phyloP scores from a whole-genome alignment of 2,797 vertebrate genomes.

The Otolemur crassicaudatus region DNA sequence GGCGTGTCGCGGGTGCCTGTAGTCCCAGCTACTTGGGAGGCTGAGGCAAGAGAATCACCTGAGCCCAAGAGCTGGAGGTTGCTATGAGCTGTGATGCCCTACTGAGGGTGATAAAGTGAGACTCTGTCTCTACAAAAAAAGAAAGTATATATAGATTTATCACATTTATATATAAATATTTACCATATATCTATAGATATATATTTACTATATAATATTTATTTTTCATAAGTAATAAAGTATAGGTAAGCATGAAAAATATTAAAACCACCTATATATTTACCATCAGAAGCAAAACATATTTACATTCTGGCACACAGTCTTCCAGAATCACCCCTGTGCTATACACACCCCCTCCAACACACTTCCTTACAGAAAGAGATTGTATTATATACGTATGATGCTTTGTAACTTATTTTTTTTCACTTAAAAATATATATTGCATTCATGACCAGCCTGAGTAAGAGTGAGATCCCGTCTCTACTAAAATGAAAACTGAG shows the following conservation, averaged over 20 bases:
- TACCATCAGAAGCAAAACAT: not conserved
- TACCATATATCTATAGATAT: no score
- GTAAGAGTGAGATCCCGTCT: no score
- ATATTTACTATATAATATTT: not conserved
- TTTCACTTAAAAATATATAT: not conserved
- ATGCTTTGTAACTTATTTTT: slow-evolving; percentile 17
- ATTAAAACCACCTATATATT: not conserved
- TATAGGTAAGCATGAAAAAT: not conserved
- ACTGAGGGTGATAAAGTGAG: no score
- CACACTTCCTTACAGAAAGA: slow-evolving; percentile 26
- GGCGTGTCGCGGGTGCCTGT: no score
- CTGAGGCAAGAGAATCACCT: no score
- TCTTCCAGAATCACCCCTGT: not conserved
- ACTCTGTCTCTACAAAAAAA: no score
- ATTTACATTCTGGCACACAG: not conserved
- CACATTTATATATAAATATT: not conserved
- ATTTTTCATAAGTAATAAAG: slow-evolving; percentile 13
- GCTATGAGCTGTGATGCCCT: no score
- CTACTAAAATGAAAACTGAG: no score
- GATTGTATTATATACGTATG: not conserved
- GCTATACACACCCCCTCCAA: not conserved
- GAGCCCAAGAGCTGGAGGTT: no score
- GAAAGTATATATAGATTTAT: not conserved
- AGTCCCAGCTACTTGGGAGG: no score
- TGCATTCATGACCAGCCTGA: no score